phyloP scores from a whole-genome alignment of 1,140 invertebrate species.

The Papilio xuthus region DNA sequence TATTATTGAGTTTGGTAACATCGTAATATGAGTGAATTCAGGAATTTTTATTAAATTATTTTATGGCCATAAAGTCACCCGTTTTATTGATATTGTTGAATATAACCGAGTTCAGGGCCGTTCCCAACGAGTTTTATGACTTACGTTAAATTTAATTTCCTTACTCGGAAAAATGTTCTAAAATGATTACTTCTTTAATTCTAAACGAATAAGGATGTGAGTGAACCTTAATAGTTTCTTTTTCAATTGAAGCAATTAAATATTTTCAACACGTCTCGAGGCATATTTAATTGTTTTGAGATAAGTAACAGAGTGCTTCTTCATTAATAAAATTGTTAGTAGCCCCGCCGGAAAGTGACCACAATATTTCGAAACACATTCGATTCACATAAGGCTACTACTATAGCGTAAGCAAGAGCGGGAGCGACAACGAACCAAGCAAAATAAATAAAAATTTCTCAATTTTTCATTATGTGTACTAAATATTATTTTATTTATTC shows the following conservation, averaged over 20 bases:
- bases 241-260: constrained; percentile 42
- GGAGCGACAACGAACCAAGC: background rate
- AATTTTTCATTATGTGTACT: background rate
- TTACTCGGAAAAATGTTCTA: background rate
- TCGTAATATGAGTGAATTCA: constrained; percentile 26
- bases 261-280: constrained; percentile 26
- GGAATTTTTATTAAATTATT: constrained; percentile 35
- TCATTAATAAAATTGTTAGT: constrained; percentile 38
- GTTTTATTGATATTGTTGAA: constrained; percentile 32
- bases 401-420: background rate
- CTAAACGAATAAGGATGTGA: background rate
- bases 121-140: constrained; percentile 14
- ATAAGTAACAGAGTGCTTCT: constrained; percentile 29
- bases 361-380: constrained; percentile 34
- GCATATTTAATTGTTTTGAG: constrained; percentile 18
- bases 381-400: constrained; percentile 25
- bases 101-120: constrained; percentile 10
- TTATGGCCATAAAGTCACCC: constrained; percentile 29
- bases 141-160: constrained; percentile 32
- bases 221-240: constrained; percentile 37
- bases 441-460: background rate
- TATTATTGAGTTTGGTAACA: constrained; percentile 21
- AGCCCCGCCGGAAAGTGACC: constrained; percentile 30
- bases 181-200: constrained; percentile 26
- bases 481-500: too few species aligned